Percentiles rank a stretch among this genome's conserved stretches.
Evolutionary conservation across 2,113 vertebrate species (phyloP).

Genomic region (Delphinapterus leucas): DNA sequence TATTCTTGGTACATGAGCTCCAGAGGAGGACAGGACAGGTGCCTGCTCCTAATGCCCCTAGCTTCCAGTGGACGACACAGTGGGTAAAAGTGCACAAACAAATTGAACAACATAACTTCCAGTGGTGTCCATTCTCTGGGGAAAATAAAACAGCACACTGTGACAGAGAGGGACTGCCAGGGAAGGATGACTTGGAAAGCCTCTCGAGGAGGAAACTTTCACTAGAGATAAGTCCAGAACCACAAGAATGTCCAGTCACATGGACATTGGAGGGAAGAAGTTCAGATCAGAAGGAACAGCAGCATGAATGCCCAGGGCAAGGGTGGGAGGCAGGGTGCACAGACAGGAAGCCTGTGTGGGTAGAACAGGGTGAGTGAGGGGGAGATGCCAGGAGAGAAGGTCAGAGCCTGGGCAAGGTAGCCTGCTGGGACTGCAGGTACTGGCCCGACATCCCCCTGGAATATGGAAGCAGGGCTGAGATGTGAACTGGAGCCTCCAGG

Average conservation of each 20-base stretch:
- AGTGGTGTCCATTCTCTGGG: background rate
- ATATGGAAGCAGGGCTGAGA: background rate
- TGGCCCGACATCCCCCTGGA: too few species aligned
- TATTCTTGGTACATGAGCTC: background rate
- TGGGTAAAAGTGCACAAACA: background rate
- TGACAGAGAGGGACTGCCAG: background rate
- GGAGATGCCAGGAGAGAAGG: background rate
- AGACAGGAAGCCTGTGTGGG: background rate
- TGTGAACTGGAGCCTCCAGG: background rate
- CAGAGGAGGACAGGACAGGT: background rate
- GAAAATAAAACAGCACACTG: background rate
- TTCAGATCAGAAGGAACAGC: background rate
- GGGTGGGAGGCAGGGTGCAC: fast-evolving
- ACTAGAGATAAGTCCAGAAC: background rate
- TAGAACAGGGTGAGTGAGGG: background rate
- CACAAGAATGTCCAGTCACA: background rate
- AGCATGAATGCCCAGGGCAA: background rate
- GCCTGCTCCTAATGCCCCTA: background rate
- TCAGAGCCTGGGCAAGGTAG: background rate
- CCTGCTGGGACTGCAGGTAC: background rate
- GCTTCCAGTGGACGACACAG: background rate
- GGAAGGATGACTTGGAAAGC: background rate
- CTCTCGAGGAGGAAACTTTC: background rate
- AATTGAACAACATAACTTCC: background rate
- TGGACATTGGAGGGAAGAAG: background rate